These are phyloP conservation scores for Cotesia chilonis DNA, from an alignment of 1,140 invertebrate genomes.

Conservation along the genomic window DNA sequence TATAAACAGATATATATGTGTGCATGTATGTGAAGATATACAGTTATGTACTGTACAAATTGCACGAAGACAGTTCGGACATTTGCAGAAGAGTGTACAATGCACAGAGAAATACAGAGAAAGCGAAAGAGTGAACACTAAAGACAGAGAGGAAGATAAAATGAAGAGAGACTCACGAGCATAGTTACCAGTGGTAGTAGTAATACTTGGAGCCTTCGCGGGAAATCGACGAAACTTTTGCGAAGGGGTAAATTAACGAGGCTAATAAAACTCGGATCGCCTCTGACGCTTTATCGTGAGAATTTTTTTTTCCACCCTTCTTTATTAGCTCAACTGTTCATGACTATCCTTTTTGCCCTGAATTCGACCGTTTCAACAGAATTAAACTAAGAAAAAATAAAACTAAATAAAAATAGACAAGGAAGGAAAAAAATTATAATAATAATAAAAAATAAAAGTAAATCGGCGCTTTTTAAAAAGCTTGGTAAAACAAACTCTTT, in stretches of 20 bases:
- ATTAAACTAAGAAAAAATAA: slow-evolving; percentile 5
- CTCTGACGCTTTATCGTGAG: slow-evolving; percentile 31
- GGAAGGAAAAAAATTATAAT: too few relatives aligned
- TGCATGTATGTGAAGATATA: too few relatives aligned
- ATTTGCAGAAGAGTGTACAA: too few relatives aligned
- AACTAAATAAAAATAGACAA: neutral
- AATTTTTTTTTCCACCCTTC: slow-evolving; percentile 24
- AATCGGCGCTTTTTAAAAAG: neutral
- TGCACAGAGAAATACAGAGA: too few relatives aligned
- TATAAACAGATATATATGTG: too few relatives aligned
- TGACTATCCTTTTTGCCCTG: slow-evolving; percentile 12
- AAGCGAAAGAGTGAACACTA: neutral
- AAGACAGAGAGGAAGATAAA: neutral
- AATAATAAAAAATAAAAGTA: too few relatives aligned
- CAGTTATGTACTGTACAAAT: too few relatives aligned
- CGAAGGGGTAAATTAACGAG: slow-evolving; percentile 37
- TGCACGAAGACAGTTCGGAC: too few relatives aligned
- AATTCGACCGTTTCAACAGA: slow-evolving; percentile 12
- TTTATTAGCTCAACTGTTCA: slow-evolving; percentile 29
- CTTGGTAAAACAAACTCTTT: slow-evolving; percentile 10
- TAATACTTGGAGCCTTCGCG: slow-evolving; percentile 32
- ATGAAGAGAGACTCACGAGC: neutral
- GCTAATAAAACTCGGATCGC: slow-evolving; percentile 39
- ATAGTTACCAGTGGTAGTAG: slow-evolving; percentile 2
- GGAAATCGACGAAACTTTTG: slow-evolving; percentile 39